Base-by-base conservation (phyloP, 2,797 vertebrate species). In the Neomorphus geoffroyi region DNA sequence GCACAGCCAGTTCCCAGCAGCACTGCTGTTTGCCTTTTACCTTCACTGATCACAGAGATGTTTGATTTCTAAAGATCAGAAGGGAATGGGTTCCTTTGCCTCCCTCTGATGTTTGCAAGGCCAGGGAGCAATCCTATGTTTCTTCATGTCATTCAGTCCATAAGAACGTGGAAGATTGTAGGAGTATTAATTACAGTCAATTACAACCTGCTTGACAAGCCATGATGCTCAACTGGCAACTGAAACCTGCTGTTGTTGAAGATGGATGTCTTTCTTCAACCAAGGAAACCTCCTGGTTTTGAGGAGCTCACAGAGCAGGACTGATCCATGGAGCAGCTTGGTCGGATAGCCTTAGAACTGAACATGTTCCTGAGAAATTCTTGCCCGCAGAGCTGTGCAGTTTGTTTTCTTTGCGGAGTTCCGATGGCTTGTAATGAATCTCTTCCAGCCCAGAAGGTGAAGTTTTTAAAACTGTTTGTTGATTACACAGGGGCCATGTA, bases 171-270 rank as follows among this genome's bases (percentile, higher is more conserved):
- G 90, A 92, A 89, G 56, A 64, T 91, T 0, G 45, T 88, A 43
- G 94, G 82, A 86, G 88, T 90, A 75, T 77, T 94, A 95, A 96
- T 96, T 96, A 95, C 54, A 85, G 80, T 39, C 69, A 86, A 93
- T 92, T 96, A 94, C 41, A 96, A 95, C 95, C 92, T 93, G 96
- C 86, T 86, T 57, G 90, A 88, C 90, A 71, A 66, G 92, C 79
- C 57, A 7, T 35, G 86, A 65, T 88, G 69, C 80, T 81, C 93
- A 53, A 23, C 54, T 43, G 51, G n/a, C 69, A 90, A 37, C 50
- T 62, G 85, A 70, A 91, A 61, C 28, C 41, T 43, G 51, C 93
- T 87, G 50, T 22, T 18, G 24, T 30, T 81, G 37, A 70, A 80
- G 71, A 67, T 6, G 45, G 65, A 27, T 10, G 0, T 77, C 82